Evolutionary conservation across 1,140 invertebrate genomes (phyloP).

Genomic region (Mycetomoellerius zeteki): DNA sequence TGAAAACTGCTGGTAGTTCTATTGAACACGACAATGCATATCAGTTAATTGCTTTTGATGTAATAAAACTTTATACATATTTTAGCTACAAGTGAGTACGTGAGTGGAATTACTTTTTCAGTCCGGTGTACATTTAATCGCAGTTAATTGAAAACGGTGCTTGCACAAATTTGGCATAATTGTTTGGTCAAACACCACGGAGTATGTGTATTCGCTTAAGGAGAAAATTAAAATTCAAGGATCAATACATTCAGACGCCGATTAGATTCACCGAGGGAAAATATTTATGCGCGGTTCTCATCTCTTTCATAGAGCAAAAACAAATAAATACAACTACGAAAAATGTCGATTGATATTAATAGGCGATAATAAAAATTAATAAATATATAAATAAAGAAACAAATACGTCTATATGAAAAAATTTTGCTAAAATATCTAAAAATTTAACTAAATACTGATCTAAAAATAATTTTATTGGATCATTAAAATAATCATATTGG

Average conservation of each 20-base stretch:
- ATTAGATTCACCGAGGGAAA: conserved; percentile 5
- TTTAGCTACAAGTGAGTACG: neutral
- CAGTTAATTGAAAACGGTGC: neutral
- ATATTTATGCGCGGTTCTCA: conserved; percentile 3
- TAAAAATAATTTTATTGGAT: too few species aligned
- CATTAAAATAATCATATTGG: too few species aligned
- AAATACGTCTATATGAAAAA: neutral
- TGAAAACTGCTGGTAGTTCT: neutral
- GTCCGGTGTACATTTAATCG: neutral
- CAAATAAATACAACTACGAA: neutral
- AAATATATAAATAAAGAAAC: neutral
- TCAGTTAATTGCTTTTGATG: neutral
- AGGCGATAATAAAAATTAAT: neutral
- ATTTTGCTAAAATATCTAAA: too few species aligned
- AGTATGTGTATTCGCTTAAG: neutral
- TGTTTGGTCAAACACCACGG: conserved; percentile 15
- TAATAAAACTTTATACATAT: neutral
- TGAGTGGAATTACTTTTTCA: neutral
- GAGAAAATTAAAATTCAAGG: conserved; percentile 60
- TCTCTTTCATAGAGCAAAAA: neutral
- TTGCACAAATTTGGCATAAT: conserved; percentile 36
- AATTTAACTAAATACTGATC: too few species aligned
- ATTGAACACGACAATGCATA: neutral
- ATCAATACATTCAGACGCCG: conserved; percentile 36
- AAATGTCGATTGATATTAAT: conserved; percentile 27